phyloP scores from a whole-genome alignment of 2,797 vertebrate species.

The Mormyrops boulengeri region DNA sequence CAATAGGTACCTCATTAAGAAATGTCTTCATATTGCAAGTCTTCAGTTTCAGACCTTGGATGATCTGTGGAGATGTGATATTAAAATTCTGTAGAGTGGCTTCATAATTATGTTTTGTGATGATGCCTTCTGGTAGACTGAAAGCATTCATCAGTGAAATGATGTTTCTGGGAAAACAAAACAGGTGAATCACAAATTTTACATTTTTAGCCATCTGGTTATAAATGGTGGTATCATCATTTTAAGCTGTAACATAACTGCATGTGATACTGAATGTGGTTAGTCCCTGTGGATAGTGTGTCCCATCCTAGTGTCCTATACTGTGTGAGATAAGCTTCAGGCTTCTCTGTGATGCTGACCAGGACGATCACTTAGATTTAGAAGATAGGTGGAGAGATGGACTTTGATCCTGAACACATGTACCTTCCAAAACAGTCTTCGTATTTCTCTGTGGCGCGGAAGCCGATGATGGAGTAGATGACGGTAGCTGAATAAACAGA shows the following conservation, averaged over 20 bases:
- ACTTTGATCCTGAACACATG: slow-evolving; percentile 29
- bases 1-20: slow-evolving; percentile 72
- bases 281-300: neutral
- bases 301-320: neutral
- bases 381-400: neutral
- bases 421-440: slow-evolving; percentile 74
- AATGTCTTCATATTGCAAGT: slow-evolving; percentile 67
- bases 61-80: slow-evolving; percentile 40
- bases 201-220: neutral
- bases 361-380: neutral
- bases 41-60: slow-evolving; percentile 58
- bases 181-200: neutral
- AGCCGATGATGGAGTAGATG: slow-evolving; percentile 91
- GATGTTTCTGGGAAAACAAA: slow-evolving; percentile 71
- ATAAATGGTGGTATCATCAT: neutral
- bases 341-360: neutral
- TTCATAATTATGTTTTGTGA: slow-evolving; percentile 74
- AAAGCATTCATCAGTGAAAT: slow-evolving; percentile 75
- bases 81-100: slow-evolving; percentile 53
- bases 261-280: neutral
- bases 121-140: slow-evolving; percentile 68
- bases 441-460: slow-evolving; percentile 77
- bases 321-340: neutral
- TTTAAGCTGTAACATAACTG: neutral
- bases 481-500: slow-evolving; percentile 84